A percentile compares a stretch with the other conserved stretches of the same genome.
Conservation (phyloP, 2,797 vertebrate species). For the Mormyrops attenuatus region DNA sequence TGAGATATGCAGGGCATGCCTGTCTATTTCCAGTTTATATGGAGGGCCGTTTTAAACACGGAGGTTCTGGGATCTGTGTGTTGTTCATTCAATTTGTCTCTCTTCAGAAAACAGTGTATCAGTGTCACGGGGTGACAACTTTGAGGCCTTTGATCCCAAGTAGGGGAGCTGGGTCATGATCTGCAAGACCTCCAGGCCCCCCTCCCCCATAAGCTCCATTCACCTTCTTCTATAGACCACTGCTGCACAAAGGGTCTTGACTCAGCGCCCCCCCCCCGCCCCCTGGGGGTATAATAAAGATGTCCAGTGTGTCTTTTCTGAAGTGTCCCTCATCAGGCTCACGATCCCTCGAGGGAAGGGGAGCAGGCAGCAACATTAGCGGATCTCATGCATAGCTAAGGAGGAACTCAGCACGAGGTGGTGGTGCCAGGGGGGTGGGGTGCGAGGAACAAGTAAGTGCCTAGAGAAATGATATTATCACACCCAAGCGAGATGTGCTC, state of each 20-base stretch:
- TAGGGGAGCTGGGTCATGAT: constrained; percentile 12
- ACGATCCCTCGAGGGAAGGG: constrained; percentile 29
- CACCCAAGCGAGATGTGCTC: background rate
- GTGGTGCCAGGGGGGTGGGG: background rate
- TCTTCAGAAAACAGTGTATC: constrained; percentile 42
- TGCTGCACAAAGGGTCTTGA: constrained; percentile 25
- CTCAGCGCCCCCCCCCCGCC: constrained; percentile 30
- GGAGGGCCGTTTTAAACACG: background rate
- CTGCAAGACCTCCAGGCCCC: constrained; percentile 21
- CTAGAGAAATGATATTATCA: constrained; percentile 17
- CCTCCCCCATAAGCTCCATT: background rate
- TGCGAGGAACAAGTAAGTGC: background rate
- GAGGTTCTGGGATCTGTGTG: constrained; percentile 12
- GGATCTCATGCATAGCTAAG: constrained; percentile 26
- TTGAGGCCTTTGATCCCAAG: constrained; percentile 30
- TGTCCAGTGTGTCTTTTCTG: constrained; percentile 27
- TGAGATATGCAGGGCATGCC: background rate
- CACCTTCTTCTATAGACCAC: constrained; percentile 37
- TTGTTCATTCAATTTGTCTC: constrained; percentile 60
- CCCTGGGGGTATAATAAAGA: constrained; percentile 27
- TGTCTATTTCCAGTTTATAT: background rate
- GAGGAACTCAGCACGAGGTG: background rate
- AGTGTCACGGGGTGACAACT: background rate
- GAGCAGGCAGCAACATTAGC: constrained; percentile 23
- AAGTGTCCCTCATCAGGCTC: constrained; percentile 30